Percentiles rank a stretch among this genome's conserved stretches.
Evolutionary conservation across 2,888 invertebrate species (phyloP).

Genomic region (Nowickia ferox): DNA sequence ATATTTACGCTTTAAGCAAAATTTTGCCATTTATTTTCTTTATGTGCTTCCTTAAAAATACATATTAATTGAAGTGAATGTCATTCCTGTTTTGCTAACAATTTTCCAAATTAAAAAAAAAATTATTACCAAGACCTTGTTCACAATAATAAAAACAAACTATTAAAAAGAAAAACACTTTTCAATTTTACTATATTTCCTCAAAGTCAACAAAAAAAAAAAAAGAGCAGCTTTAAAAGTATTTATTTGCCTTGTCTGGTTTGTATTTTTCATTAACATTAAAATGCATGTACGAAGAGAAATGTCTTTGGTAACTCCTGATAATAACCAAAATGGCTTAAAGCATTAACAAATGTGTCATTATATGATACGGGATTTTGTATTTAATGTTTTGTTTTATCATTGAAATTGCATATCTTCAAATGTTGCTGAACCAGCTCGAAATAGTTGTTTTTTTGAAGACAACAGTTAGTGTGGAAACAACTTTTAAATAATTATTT

Average conservation of each 20-base stretch:
- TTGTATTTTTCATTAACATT: conserved; percentile 50
- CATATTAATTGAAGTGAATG: not conserved
- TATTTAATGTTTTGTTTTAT: conserved; percentile 4
- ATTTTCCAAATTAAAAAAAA: conserved; percentile 8
- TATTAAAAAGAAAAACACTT: conserved; percentile 31
- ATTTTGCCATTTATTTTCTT: not conserved
- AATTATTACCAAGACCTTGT: conserved; percentile 57
- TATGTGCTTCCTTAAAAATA: conserved; percentile 34
- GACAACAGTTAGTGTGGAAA: conserved; percentile 33
- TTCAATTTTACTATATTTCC: conserved; percentile 44
- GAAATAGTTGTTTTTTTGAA: conserved; percentile 29
- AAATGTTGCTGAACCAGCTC: conserved; percentile 50
- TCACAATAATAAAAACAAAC: not conserved
- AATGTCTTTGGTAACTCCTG: conserved; percentile 42
- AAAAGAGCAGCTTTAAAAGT: conserved; percentile 5
- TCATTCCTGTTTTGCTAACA: conserved; percentile 34
- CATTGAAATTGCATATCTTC: conserved; percentile 24
- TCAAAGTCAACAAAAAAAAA: conserved; percentile 38
- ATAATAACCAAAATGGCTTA: conserved; percentile 59
- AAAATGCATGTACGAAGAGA: not conserved
- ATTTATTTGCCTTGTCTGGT: conserved; percentile 48
- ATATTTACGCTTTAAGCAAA: conserved; percentile 7
- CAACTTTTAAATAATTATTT: conserved; percentile 61
- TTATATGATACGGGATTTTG: conserved; percentile 50
- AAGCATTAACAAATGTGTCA: conserved; percentile 60